Percentiles rank a stretch among this genome's conserved stretches.
These are phyloP conservation scores for Myoxocephalus aenaeus DNA, from an alignment of 2,797 vertebrate genomes.

Conservation along the genomic window DNA sequence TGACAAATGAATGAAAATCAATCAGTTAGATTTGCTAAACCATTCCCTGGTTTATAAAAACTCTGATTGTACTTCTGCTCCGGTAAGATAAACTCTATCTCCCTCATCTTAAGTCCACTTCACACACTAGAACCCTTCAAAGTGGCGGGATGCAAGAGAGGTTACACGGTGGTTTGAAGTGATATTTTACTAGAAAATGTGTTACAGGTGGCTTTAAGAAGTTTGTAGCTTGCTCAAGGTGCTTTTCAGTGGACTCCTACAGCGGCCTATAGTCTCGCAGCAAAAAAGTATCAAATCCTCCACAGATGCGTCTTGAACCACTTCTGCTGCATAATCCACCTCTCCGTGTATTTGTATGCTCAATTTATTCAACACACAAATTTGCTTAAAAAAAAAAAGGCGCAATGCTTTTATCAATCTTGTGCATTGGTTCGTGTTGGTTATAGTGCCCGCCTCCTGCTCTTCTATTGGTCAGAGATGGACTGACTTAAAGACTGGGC, in stretches of 20 bases:
- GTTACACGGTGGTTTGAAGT: background rate
- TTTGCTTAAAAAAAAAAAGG: too few relatives aligned
- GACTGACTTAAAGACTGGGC: background rate
- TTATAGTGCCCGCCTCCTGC: background rate
- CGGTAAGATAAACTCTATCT: constrained; percentile 1
- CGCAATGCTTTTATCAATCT: background rate
- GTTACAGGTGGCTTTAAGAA: constrained; percentile 19
- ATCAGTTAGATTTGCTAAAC: background rate
- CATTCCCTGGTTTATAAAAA: background rate
- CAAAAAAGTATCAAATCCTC: background rate
- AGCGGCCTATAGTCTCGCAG: background rate
- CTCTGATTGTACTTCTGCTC: background rate
- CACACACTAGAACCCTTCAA: constrained; percentile 10
- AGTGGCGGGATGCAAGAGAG: constrained; percentile 9
- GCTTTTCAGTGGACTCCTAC: constrained; percentile 8
- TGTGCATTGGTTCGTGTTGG: background rate
- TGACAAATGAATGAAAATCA: constrained; percentile 7
- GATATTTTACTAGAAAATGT: constrained; percentile 20
- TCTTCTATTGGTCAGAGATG: background rate
- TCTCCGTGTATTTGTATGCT: too few relatives aligned
- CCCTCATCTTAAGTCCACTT: constrained; percentile 31
- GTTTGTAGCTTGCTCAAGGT: background rate
- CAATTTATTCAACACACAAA: too few relatives aligned
- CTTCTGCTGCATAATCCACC: too few relatives aligned
- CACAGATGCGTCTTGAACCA: background rate